Evolutionary conservation across 2,797 vertebrate species (phyloP).

Genomic region (Nannoperca obscura): DNA sequence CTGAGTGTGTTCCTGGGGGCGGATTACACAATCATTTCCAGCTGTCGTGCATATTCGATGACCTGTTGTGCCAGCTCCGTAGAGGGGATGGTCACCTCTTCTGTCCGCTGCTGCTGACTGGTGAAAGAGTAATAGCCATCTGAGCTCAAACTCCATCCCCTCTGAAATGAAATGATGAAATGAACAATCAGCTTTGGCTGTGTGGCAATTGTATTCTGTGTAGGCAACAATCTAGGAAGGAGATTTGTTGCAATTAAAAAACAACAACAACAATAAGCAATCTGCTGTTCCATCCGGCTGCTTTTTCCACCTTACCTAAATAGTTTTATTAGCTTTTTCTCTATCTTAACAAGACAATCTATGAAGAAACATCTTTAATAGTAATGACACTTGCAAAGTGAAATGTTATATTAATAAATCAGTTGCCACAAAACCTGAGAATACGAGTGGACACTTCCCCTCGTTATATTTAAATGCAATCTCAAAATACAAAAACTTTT

Average conservation of each 20-base stretch:
- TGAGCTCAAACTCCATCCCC: slow-evolving; percentile 91
- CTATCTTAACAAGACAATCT: too few relatives aligned
- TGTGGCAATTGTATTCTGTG: not conserved
- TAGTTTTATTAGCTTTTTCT: not conserved
- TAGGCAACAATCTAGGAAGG: not conserved
- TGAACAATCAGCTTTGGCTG: slow-evolving; percentile 9
- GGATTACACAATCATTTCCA: slow-evolving; percentile 96
- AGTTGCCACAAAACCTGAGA: too few relatives aligned
- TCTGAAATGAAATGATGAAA: slow-evolving; percentile 78
- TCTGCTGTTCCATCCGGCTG: not conserved
- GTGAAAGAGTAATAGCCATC: slow-evolving; percentile 93
- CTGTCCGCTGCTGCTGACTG: slow-evolving; percentile 92
- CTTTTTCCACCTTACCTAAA: not conserved
- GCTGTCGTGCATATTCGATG: slow-evolving; percentile 95
- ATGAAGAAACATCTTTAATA: not conserved
- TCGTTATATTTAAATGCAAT: not conserved
- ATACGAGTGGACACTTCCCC: too few relatives aligned
- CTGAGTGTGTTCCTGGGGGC: slow-evolving; percentile 68
- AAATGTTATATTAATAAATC: not conserved
- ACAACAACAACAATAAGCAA: not conserved
- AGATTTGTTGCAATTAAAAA: not conserved
- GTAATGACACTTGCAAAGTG: not conserved
- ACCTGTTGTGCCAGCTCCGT: slow-evolving; percentile 95
- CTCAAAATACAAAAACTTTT: not conserved
- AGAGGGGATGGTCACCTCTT: slow-evolving; percentile 94